Evolutionary conservation across 1,140 invertebrate species (phyloP).

Genomic region (Venturia canescens): DNA sequence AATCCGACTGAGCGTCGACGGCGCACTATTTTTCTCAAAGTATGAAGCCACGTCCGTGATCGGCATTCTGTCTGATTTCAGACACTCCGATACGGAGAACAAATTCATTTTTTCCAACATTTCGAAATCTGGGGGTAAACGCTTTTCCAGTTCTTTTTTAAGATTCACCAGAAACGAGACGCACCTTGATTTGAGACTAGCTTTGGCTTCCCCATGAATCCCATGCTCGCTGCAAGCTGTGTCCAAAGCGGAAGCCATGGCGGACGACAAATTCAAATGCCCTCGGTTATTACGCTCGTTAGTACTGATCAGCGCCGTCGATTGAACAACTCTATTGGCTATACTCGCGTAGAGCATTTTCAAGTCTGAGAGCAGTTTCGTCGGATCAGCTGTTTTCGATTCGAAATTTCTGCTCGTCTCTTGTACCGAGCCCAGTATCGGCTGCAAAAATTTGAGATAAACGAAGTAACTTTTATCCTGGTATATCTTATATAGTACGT

Average conservation of each 20-base stretch:
- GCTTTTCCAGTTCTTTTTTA: constrained; percentile 27
- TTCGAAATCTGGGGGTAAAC: constrained; percentile 15
- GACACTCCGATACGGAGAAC: constrained; percentile 26
- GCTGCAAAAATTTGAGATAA: constrained; percentile 29
- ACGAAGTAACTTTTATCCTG: constrained; percentile 45
- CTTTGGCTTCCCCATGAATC: constrained; percentile 21
- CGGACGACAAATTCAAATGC: constrained; percentile 12
- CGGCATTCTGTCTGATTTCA: constrained; percentile 20
- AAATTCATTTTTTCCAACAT: constrained; percentile 30
- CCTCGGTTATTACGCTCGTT: constrained; percentile 11
- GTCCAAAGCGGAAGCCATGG: constrained; percentile 21
- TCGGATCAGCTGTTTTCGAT: constrained; percentile 47
- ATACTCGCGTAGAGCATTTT: background rate
- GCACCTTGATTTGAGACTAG: constrained; percentile 17
- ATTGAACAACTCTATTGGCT: constrained; percentile 32
- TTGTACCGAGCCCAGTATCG: constrained; percentile 47
- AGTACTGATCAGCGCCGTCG: constrained; percentile 31
- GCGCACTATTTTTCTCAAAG: constrained; percentile 1
- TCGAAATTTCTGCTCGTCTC: constrained; percentile 52
- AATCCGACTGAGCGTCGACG: background rate
- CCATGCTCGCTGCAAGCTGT: background rate
- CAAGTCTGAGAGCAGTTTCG: constrained; percentile 54
- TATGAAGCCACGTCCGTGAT: constrained; percentile 14
- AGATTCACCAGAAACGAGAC: constrained; percentile 25
- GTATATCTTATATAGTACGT: constrained; percentile 53